A percentile compares a stretch with the other conserved stretches of the same genome.
Evolutionary conservation across 1,140 invertebrate genomes (phyloP).

Genomic region (Drosophila kanapiae): DNA sequence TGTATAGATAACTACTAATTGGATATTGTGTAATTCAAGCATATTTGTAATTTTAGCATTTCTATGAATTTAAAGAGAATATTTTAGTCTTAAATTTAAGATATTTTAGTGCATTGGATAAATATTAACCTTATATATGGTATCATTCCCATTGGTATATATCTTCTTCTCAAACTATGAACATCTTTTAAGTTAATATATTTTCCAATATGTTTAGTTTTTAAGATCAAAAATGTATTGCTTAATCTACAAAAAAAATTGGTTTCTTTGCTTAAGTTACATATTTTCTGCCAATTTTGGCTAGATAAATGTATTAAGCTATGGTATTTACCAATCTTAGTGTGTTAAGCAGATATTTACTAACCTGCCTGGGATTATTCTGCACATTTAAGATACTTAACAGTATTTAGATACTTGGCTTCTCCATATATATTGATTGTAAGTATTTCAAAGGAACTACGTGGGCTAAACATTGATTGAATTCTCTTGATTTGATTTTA

Average conservation of each 20-base stretch:
- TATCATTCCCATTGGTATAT: background rate
- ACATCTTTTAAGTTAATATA: background rate
- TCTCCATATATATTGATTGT: background rate
- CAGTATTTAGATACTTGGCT: too few species aligned
- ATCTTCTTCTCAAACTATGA: background rate
- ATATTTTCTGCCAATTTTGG: background rate
- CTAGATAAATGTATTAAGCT: too few species aligned
- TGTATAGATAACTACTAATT: too few species aligned
- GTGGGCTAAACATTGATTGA: too few species aligned
- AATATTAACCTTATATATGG: background rate
- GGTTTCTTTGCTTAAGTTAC: background rate
- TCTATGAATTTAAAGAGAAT: too few species aligned
- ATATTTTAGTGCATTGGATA: background rate
- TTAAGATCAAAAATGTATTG: background rate
- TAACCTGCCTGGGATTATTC: background rate
- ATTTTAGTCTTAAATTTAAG: too few species aligned
- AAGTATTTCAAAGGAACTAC: too few species aligned
- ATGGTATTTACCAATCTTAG: background rate
- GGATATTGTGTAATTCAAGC: too few species aligned
- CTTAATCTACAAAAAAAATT: background rate
- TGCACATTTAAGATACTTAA: background rate
- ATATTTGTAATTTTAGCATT: too few species aligned
- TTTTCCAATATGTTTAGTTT: background rate
- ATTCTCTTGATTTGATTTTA: too few species aligned
- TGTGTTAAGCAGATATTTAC: background rate